Conservation (phyloP, 2,888 invertebrate genomes). For the Drosophila picticornis region DNA sequence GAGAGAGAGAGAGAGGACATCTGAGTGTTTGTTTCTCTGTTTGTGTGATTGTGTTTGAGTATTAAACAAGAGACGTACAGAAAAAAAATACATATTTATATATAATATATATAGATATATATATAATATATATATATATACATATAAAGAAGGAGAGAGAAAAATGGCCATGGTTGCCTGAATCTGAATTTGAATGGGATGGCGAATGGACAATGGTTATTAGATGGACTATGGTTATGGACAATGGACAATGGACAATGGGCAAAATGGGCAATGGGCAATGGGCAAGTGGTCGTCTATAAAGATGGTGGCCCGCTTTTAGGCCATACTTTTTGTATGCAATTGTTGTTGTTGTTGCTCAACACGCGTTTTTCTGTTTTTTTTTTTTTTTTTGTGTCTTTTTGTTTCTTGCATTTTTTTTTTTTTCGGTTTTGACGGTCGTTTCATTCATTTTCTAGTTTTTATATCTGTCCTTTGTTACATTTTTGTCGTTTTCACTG, state of each 20-base stretch:
- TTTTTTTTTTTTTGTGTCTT: not conserved
- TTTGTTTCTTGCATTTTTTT: not conserved
- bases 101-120: not conserved
- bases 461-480: constrained; percentile 56
- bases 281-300: constrained; percentile 55
- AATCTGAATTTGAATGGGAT: constrained; percentile 56
- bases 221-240: constrained; percentile 63
- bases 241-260: constrained; percentile 53
- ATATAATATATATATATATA: constrained; percentile 8
- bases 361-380: constrained; percentile 13
- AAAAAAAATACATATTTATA: constrained; percentile 2
- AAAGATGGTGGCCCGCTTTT: constrained; percentile 43
- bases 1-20: constrained; percentile 1
- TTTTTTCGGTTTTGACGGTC: constrained; percentile 29
- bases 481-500: constrained; percentile 48
- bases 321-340: constrained; percentile 36
- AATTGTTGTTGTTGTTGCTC: constrained; percentile 42
- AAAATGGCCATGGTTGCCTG: constrained; percentile 39
- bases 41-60: constrained; percentile 34
- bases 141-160: constrained; percentile 32
- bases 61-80: constrained; percentile 43
- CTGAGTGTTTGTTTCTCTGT: constrained; percentile 26
- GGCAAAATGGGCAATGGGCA: constrained; percentile 49
- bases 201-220: constrained; percentile 74
- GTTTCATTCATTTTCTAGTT: constrained; percentile 27